phyloP scores from a whole-genome alignment of 1,140 invertebrate genomes.

The Oryzaephilus surinamensis region DNA sequence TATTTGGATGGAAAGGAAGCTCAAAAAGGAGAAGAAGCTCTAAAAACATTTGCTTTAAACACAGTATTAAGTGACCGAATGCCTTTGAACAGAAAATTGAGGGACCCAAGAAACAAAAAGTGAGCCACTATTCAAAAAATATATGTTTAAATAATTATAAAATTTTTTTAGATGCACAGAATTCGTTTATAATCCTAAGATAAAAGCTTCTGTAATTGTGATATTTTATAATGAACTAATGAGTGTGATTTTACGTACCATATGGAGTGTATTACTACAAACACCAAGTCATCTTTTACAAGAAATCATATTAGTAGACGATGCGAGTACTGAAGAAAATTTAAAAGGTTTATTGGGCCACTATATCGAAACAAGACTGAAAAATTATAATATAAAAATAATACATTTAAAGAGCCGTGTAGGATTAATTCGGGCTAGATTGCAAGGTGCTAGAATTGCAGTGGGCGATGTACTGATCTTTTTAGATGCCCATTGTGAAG shows the following conservation, averaged over 20 bases:
- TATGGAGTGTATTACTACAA: conserved; percentile 79
- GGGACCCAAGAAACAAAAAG: conserved; percentile 29
- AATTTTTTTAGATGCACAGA: conserved; percentile 44
- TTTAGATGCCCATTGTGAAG: conserved; percentile 93
- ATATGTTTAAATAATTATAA: background rate
- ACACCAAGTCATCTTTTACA: conserved; percentile 56
- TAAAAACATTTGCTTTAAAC: conserved; percentile 74
- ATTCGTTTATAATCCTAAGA: conserved; percentile 40
- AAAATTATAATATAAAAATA: conserved; percentile 57
- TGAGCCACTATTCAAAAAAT: conserved; percentile 9
- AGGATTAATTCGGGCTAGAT: conserved; percentile 76
- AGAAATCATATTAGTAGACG: conserved; percentile 84
- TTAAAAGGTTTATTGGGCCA: conserved; percentile 64
- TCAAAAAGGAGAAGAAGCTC: conserved; percentile 49
- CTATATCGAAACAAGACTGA: conserved; percentile 60
- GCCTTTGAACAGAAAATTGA: conserved; percentile 54
- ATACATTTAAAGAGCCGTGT: conserved; percentile 61
- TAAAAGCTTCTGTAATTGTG: conserved; percentile 62
- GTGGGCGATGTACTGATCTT: conserved; percentile 81
- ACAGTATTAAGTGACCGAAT: conserved; percentile 72
- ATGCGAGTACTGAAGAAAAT: conserved; percentile 71
- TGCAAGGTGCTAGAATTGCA: conserved; percentile 68
- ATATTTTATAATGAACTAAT: conserved; percentile 88
- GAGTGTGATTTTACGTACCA: conserved; percentile 70
- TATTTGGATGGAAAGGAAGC: conserved; percentile 44